Evolutionary conservation across 35 echinoderm and acorn worm species (phyloP).

Genomic region (Lytechinus pictus): DNA sequence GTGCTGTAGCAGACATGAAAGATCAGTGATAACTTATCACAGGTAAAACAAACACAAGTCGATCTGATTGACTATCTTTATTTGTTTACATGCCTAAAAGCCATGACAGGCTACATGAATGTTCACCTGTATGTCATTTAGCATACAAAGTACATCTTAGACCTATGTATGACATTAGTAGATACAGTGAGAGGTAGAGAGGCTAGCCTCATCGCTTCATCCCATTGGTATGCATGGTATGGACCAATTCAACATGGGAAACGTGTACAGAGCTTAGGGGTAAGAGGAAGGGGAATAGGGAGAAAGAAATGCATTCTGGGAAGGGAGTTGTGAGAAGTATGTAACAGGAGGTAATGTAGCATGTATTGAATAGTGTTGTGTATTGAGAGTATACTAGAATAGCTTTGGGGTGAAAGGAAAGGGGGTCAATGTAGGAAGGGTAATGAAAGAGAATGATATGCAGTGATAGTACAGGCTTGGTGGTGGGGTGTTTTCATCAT

Average conservation of each 20-base stretch:
- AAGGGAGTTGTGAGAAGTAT: neutral
- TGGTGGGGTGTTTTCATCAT: neutral
- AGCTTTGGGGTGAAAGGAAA: neutral
- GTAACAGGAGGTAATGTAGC: neutral
- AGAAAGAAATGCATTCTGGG: neutral
- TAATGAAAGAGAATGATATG: neutral
- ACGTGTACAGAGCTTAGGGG: neutral
- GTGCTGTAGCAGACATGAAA: too few relatives aligned
- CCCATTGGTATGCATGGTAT: neutral
- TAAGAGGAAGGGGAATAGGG: neutral
- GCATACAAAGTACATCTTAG: neutral
- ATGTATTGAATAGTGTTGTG: neutral
- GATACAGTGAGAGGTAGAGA: neutral
- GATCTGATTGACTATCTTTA: neutral
- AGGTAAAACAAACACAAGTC: neutral
- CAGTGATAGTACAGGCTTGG: neutral
- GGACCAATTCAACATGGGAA: constrained; percentile 5
- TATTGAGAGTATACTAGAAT: neutral
- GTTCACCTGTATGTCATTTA: neutral
- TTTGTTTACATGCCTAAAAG: neutral
- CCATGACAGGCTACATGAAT: neutral
- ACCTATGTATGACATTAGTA: neutral
- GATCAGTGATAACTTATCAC: too few relatives aligned
- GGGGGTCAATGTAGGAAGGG: neutral
- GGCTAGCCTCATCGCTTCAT: neutral